These are phyloP conservation scores for Latrodectus elegans DNA, from an alignment of 2,888 invertebrate genomes.

Conservation along the genomic window DNA sequence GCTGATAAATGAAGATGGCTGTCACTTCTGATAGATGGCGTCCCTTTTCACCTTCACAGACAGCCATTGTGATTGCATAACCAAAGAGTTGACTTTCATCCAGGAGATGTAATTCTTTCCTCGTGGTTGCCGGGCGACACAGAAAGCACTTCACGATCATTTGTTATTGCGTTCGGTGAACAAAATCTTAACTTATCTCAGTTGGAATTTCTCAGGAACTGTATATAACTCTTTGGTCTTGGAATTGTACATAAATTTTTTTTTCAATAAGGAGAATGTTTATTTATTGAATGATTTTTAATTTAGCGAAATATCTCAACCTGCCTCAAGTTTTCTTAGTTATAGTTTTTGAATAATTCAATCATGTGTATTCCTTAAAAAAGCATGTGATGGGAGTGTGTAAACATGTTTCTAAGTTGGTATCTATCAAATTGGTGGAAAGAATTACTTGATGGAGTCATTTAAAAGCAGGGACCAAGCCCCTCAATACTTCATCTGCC, in stretches of 20 bases:
- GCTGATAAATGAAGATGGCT: constrained; percentile 43
- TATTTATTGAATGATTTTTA: no score
- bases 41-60: constrained; percentile 2
- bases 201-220: not conserved
- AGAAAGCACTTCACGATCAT: not conserved
- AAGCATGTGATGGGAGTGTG: not conserved
- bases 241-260: no score
- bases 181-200: not conserved
- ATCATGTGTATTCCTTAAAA: not conserved
- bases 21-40: constrained; percentile 43
- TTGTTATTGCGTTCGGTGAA: not conserved
- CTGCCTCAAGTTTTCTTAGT: no score
- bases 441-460: no score
- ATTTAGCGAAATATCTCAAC: no score
- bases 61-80: not conserved
- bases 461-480: no score
- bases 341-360: no score
- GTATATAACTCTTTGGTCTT: no score
- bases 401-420: no score
- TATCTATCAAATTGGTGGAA: no score
- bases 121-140: not conserved
- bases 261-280: no score
- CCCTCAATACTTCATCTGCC: no score
- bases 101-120: not conserved
- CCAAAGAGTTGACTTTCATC: not conserved